Conservation (phyloP, 1,140 invertebrate genomes). For the Wiebesia pumilae region DNA sequence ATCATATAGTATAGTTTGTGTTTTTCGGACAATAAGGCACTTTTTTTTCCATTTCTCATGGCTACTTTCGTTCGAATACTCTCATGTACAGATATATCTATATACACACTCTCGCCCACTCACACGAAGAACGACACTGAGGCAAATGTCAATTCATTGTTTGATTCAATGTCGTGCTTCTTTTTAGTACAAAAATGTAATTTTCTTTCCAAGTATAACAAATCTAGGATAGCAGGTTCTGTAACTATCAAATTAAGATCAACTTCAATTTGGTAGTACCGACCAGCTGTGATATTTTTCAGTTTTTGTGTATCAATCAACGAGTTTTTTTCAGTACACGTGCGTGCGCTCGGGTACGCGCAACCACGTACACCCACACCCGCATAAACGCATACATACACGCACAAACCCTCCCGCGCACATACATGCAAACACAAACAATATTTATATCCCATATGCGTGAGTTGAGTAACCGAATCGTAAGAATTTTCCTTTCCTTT, state of each 20-base stretch:
- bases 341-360: no score
- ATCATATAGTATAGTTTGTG: constrained; percentile 55
- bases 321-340: constrained; percentile 41
- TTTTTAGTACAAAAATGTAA: constrained; percentile 39
- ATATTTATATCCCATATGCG: neutral
- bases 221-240: constrained; percentile 39
- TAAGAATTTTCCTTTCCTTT: neutral
- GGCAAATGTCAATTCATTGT: constrained; percentile 21
- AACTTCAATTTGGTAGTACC: constrained; percentile 46
- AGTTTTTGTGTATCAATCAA: constrained; percentile 33
- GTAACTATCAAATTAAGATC: constrained; percentile 48
- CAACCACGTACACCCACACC: neutral
- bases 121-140: constrained; percentile 29
- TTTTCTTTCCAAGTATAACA: constrained; percentile 35
- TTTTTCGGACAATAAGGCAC: constrained; percentile 58
- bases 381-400: neutral
- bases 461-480: neutral
- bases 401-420: no score
- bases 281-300: constrained; percentile 43
- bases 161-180: constrained; percentile 33
- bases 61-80: constrained; percentile 42
- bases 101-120: constrained; percentile 59
- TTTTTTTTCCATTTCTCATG: constrained; percentile 48
- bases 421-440: no score
- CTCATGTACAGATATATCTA: constrained; percentile 61